These are phyloP conservation scores for Dendroctonus valens DNA, from an alignment of 1,140 invertebrate genomes.

Conservation along the genomic window DNA sequence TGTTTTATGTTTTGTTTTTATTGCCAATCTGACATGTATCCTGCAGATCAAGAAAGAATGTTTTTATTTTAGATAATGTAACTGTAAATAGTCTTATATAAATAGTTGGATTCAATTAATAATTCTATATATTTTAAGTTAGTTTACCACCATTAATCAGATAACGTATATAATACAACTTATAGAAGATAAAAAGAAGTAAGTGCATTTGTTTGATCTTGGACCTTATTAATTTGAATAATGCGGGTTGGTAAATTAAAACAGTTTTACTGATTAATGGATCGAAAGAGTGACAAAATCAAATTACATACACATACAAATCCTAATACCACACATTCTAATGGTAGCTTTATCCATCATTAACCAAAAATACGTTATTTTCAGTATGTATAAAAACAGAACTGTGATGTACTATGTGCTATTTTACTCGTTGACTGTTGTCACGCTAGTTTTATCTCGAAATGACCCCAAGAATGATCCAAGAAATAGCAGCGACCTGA, in stretches of 20 bases:
- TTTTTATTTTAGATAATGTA: constrained; percentile 24
- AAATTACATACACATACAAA: neutral
- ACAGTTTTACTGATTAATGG: neutral
- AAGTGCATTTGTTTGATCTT: neutral
- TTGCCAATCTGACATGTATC: neutral
- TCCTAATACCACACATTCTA: constrained; percentile 2
- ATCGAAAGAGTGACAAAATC: neutral
- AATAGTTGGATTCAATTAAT: neutral
- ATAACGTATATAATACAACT: neutral
- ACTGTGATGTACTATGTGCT: constrained; percentile 36
- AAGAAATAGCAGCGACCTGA: constrained; percentile 62
- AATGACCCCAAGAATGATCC: constrained; percentile 49
- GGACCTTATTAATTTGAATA: neutral
- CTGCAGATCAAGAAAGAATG: neutral
- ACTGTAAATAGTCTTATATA: constrained; percentile 26
- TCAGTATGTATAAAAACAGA: constrained; percentile 30
- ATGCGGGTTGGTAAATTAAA: neutral
- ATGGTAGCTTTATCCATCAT: constrained; percentile 1
- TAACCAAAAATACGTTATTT: constrained; percentile 13
- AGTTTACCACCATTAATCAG: neutral
- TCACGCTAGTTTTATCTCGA: constrained; percentile 31
- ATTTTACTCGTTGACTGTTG: constrained; percentile 26
- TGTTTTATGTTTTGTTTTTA: constrained; percentile 1
- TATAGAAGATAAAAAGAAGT: constrained; percentile 2
- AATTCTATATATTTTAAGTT: neutral